Evolutionary conservation across 2,113 vertebrate genomes (phyloP).

Genomic region (Laticauda laticaudata): DNA sequence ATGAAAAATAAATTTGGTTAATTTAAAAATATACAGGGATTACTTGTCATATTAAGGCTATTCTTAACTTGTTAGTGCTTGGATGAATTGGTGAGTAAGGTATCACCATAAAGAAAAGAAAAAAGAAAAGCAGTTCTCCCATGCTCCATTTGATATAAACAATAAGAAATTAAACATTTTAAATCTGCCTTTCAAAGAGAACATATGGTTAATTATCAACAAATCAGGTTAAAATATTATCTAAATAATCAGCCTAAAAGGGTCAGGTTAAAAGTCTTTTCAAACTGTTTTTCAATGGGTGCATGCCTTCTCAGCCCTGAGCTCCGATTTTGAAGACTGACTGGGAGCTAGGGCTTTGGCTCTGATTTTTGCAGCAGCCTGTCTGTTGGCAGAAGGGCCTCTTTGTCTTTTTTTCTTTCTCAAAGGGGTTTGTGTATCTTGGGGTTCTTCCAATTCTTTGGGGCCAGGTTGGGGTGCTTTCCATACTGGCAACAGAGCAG

Average conservation of each 20-base stretch:
- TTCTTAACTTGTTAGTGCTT: neutral
- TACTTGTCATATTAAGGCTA: neutral
- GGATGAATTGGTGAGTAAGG: neutral
- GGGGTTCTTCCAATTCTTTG: too few relatives aligned
- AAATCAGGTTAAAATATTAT: neutral
- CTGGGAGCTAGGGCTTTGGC: too few relatives aligned
- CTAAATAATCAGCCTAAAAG: neutral
- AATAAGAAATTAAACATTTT: neutral
- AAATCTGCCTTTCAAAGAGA: neutral
- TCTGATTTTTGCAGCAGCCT: too few relatives aligned
- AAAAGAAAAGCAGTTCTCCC: neutral
- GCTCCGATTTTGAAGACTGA: too few relatives aligned
- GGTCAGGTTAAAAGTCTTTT: too few relatives aligned
- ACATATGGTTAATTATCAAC: neutral
- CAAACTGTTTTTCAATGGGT: too few relatives aligned
- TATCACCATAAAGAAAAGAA: neutral
- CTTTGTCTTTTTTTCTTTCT: too few relatives aligned
- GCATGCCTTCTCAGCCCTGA: too few relatives aligned
- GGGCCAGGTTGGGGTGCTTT: too few relatives aligned
- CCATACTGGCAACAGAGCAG: too few relatives aligned
- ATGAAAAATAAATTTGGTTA: neutral
- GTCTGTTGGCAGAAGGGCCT: too few relatives aligned
- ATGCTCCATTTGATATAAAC: neutral
- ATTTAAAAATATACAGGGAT: neutral
- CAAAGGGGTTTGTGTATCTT: too few relatives aligned